Conservation (phyloP, 2,797 vertebrate species). For the Smutsia temminckii region DNA sequence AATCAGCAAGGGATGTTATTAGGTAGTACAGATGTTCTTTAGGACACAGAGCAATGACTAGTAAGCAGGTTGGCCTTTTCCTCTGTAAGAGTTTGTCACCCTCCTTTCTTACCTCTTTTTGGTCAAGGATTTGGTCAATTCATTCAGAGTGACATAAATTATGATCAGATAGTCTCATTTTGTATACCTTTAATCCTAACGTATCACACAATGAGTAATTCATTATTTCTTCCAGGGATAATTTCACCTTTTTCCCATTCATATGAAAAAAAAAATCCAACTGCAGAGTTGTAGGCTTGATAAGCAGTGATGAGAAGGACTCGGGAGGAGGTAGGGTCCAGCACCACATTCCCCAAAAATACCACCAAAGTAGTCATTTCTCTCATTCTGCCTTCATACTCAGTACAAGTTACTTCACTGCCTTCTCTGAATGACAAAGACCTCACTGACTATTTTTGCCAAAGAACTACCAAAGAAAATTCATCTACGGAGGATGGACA, state of each 20-base stretch:
- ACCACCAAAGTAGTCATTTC: neutral
- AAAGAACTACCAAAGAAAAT: neutral
- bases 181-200: neutral
- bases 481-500: neutral
- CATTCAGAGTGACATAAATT: neutral
- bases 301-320: neutral
- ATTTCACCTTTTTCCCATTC: neutral
- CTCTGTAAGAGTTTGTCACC: neutral
- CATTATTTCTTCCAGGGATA: neutral
- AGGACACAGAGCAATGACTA: neutral
- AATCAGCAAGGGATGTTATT: neutral
- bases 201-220: neutral
- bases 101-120: neutral
- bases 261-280: neutral
- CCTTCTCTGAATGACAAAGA: neutral
- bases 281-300: neutral
- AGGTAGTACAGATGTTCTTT: neutral
- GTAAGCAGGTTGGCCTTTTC: neutral
- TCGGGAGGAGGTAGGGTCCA: neutral
- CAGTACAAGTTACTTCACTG: neutral
- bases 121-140: conserved; percentile 6
- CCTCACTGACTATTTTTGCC: neutral
- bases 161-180: neutral
- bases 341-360: neutral
- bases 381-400: neutral